Conservation (phyloP, 2,113 vertebrate genomes). For the Daphoenositta chrysoptera region DNA sequence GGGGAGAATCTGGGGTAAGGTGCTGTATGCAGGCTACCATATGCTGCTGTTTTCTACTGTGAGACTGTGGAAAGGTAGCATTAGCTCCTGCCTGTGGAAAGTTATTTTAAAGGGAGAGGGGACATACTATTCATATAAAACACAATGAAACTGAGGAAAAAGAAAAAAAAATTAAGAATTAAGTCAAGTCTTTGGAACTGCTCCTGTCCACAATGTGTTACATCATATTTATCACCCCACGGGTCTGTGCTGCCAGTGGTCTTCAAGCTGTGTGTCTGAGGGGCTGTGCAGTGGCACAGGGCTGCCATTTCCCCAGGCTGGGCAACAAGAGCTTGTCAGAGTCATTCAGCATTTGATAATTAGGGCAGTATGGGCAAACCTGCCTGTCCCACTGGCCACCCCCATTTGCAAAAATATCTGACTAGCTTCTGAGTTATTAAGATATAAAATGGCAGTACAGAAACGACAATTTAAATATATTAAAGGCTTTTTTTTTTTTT, state of each 20-base stretch:
- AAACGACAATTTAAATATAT: background rate
- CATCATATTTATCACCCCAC: accelerated
- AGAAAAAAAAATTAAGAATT: background rate
- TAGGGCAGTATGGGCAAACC: background rate
- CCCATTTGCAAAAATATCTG: background rate
- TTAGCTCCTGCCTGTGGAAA: background rate
- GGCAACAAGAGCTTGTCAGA: background rate
- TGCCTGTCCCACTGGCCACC: background rate
- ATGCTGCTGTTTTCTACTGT: background rate
- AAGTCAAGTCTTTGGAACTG: background rate
- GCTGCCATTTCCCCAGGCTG: background rate
- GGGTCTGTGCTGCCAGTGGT: background rate
- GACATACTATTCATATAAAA: background rate
- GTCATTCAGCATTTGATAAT: background rate
- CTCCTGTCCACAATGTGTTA: background rate
- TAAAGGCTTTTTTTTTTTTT: background rate
- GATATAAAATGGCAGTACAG: background rate
- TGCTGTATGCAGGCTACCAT: background rate
- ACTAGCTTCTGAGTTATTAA: background rate
- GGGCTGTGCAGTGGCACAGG: background rate
- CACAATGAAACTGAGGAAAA: background rate
- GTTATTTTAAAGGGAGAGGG: background rate
- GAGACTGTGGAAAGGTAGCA: background rate
- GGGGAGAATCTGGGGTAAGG: background rate
- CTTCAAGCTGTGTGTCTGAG: accelerated